Conservation (phyloP, 1,140 invertebrate genomes). For the Mya arenaria region DNA sequence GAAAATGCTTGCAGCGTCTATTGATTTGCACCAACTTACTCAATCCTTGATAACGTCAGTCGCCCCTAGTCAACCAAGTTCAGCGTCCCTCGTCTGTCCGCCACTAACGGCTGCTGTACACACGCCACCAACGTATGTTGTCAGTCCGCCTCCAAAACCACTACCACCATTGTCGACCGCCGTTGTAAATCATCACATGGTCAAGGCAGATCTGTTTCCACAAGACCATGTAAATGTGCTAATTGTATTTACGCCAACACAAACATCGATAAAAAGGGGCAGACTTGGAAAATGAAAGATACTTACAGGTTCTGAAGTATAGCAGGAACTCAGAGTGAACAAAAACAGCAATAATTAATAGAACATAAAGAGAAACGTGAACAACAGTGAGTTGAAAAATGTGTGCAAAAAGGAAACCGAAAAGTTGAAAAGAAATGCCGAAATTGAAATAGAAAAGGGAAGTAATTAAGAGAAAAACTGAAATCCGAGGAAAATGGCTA, state of each 20-base stretch:
- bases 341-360: not conserved
- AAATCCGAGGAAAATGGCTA: not conserved
- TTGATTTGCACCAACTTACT: too few species aligned
- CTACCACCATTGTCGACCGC: not conserved
- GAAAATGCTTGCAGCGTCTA: too few species aligned
- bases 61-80: too few species aligned
- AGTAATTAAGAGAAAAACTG: not conserved
- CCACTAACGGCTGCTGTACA: too few species aligned
- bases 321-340: not conserved
- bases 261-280: slow-evolving; percentile 6
- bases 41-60: too few species aligned
- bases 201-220: slow-evolving; percentile 27
- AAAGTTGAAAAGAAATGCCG: not conserved
- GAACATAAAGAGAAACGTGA: slow-evolving; percentile 11
- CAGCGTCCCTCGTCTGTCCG: too few species aligned
- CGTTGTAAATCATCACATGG: not conserved
- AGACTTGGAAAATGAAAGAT: not conserved
- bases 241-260: not conserved
- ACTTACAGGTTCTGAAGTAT: slow-evolving; percentile 12
- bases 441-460: slow-evolving; percentile 6
- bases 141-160: not conserved
- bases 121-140: too few species aligned
- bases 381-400: slow-evolving; percentile 1
- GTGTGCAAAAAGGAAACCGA: not conserved
- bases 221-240: slow-evolving; percentile 26